These are phyloP conservation scores for Eulemur coronatus DNA, from an alignment of 2,797 vertebrate genomes.

Conservation along the genomic window DNA sequence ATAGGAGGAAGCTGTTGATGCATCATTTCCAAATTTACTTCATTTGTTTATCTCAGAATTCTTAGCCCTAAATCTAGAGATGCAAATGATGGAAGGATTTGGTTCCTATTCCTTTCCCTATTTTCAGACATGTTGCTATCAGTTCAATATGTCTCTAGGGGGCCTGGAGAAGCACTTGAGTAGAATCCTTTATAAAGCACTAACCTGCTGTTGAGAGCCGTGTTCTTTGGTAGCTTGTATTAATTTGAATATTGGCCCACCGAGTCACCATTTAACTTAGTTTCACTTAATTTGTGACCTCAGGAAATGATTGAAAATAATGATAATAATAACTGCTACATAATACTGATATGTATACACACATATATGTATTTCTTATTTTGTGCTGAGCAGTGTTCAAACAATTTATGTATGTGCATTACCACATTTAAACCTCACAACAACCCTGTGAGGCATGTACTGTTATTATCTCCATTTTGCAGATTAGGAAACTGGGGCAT, in stretches of 20 bases:
- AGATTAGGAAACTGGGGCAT: neutral
- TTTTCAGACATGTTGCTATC: neutral
- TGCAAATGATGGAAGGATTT: slow-evolving; percentile 64
- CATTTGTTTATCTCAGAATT: slow-evolving; percentile 69
- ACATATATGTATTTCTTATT: neutral
- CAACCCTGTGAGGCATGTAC: neutral
- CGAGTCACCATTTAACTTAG: neutral
- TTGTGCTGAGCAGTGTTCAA: neutral
- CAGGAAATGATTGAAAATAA: neutral
- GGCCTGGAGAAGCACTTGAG: neutral
- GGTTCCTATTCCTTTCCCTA: neutral
- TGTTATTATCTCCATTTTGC: neutral
- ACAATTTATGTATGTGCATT: neutral
- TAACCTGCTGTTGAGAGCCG: neutral
- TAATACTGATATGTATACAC: neutral
- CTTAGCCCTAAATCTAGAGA: slow-evolving; percentile 14
- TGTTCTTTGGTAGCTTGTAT: neutral
- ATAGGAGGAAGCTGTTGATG: slow-evolving; percentile 13
- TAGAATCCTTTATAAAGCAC: neutral
- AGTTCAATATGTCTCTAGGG: neutral
- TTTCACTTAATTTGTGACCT: neutral
- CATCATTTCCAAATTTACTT: slow-evolving; percentile 30
- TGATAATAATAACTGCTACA: neutral
- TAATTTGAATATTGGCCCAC: neutral
- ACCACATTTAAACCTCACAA: neutral